These are phyloP conservation scores for Gephyroberyx darwinii DNA, from an alignment of 2,797 vertebrate species.

Conservation along the genomic window DNA sequence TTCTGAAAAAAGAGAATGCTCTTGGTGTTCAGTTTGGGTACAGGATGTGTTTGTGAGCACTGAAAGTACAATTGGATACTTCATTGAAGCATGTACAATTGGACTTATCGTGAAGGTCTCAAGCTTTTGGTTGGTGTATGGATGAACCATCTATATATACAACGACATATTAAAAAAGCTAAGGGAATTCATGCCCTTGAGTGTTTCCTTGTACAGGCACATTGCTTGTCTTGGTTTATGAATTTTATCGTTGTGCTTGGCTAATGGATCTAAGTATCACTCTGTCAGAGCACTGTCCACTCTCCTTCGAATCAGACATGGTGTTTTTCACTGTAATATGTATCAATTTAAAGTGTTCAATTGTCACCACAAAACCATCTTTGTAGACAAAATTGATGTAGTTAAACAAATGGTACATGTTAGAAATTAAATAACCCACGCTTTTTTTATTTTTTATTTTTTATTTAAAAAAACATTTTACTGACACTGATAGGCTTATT, in stretches of 20 bases:
- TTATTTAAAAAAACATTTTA: too few species aligned
- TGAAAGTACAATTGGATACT: slow-evolving; percentile 83
- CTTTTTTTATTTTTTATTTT: too few species aligned
- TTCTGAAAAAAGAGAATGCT: slow-evolving; percentile 83
- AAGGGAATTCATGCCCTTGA: slow-evolving; percentile 77
- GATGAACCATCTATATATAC: slow-evolving; percentile 95
- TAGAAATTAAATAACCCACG: too few species aligned
- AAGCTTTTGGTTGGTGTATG: slow-evolving; percentile 91
- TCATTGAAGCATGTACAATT: slow-evolving; percentile 91
- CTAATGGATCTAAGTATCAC: too few species aligned
- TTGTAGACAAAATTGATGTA: too few species aligned
- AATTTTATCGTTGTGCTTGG: neutral
- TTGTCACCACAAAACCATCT: too few species aligned
- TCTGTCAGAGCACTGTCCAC: too few species aligned
- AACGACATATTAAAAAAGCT: slow-evolving; percentile 88
- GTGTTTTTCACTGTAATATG: too few species aligned
- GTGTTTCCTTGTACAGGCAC: slow-evolving; percentile 60
- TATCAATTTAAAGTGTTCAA: too few species aligned
- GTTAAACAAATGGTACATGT: too few species aligned
- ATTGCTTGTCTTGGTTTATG: slow-evolving; percentile 1
- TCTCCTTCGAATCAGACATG: too few species aligned
- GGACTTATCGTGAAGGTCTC: slow-evolving; percentile 88
- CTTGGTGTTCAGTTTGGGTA: slow-evolving; percentile 89
- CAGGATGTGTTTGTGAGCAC: slow-evolving; percentile 88
- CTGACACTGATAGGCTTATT: too few species aligned